phyloP scores from a whole-genome alignment of 2,888 invertebrate species.

The Apodemia mormo region DNA sequence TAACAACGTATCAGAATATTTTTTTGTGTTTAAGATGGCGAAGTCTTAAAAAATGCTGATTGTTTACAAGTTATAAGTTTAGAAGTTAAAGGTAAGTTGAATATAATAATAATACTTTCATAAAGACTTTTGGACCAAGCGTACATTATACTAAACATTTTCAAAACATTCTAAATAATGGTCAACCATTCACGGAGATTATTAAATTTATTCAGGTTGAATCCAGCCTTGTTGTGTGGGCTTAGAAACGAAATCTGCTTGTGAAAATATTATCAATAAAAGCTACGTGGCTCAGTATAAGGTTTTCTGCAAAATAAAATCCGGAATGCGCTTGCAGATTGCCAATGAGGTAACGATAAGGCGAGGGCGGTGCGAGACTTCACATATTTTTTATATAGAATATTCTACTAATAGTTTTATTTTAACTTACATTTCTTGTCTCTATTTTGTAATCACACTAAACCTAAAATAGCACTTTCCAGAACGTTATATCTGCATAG shows the following conservation, averaged over 20 bases:
- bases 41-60: too few relatives aligned
- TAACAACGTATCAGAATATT: too few relatives aligned
- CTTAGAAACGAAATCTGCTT: slow-evolving; percentile 2
- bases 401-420: slow-evolving; percentile 52
- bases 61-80: too few relatives aligned
- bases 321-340: slow-evolving; percentile 48
- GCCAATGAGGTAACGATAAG: slow-evolving; percentile 56
- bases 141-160: too few relatives aligned
- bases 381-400: slow-evolving; percentile 58
- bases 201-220: slow-evolving; percentile 2
- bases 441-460: too few relatives aligned
- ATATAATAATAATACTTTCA: too few relatives aligned
- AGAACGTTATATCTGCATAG: too few relatives aligned
- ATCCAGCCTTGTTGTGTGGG: not conserved
- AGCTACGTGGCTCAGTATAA: slow-evolving; percentile 19
- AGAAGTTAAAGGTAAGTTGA: too few relatives aligned
- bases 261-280: slow-evolving; percentile 5
- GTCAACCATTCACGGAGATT: slow-evolving; percentile 1
- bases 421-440: slow-evolving; percentile 10
- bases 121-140: too few relatives aligned
- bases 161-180: slow-evolving; percentile 7
- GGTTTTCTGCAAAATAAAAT: slow-evolving; percentile 46
- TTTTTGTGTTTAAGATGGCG: too few relatives aligned
- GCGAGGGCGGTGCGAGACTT: slow-evolving; percentile 38
- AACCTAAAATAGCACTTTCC: too few relatives aligned